Base-by-base conservation (phyloP, 2,888 invertebrate genomes). In the Sminthurinus aureus region DNA sequence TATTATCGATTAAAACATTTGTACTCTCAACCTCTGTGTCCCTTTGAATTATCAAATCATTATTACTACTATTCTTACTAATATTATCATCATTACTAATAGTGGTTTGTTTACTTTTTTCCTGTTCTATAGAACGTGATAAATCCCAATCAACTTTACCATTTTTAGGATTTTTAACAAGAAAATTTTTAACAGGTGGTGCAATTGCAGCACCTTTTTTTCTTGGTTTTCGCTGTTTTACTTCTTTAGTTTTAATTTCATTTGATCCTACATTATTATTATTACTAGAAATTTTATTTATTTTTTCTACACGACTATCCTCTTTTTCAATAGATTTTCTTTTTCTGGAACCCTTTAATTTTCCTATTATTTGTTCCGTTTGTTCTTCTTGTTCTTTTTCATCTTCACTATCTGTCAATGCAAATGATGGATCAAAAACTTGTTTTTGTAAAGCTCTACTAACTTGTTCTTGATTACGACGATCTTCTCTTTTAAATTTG, bases 401-500 rank as follows among this genome's bases (percentile, higher is more conserved):
- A 26, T 86, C 86, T 52, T 87, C 87, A 24, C 84, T 84, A 2
- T 84, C 84, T 0, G 86, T 85, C 6, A 87, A 77, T 8, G 84
- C 84, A 66, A 86, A 85, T 20, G 82, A 82, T 0, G 88, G 87
- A 78, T 88, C 87, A 83, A 88, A 88, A 69, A 82, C 81, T 58
- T 87, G 87, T 64, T 84, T 86, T 0, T 83, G 78, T 0, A 96
- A 90, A 0, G 96, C 96, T 89, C 94, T 94, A 89, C 96, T 95
- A 6, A 96, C 92, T 83, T 95, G 92, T 2, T 91, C 90, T n/a
- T 92, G 91, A 91, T 96, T 96, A 0, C 93, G 90, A 89, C 93
- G 92, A 89, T 98, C 98, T 90, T 98, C 98, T 89, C 95, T 95
- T 90, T 97, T 97, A 90, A 96, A 98, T 91, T 98, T 98, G 52